Percentiles rank a stretch among this genome's conserved stretches.
Evolutionary conservation across 1,140 invertebrate species (phyloP).

Genomic region (Mya arenaria): DNA sequence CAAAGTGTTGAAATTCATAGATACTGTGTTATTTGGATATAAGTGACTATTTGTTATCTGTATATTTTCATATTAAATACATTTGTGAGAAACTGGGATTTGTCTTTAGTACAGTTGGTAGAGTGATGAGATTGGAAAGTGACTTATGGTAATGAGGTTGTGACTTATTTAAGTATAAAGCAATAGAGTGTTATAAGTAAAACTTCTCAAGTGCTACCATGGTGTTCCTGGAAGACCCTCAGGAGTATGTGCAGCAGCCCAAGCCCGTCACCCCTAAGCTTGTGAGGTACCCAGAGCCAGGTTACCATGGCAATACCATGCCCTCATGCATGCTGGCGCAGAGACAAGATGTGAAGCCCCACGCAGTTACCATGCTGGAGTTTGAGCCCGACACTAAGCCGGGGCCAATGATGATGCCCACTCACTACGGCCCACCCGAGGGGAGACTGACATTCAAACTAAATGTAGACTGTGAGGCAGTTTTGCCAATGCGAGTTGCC

Average conservation of each 20-base stretch:
- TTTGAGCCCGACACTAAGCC: constrained; percentile 33
- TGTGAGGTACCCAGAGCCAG: background rate
- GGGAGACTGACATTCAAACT: background rate
- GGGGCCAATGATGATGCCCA: background rate
- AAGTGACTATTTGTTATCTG: too few species aligned
- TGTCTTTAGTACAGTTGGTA: too few species aligned
- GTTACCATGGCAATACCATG: background rate
- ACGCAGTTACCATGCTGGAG: constrained; percentile 19
- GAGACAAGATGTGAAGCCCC: background rate
- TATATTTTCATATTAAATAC: too few species aligned
- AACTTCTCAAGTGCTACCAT: too few species aligned
- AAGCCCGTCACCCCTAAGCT: constrained; percentile 24
- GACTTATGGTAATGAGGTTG: too few species aligned
- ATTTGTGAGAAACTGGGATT: too few species aligned
- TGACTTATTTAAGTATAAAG: too few species aligned
- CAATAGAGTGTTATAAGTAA: too few species aligned
- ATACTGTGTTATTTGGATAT: too few species aligned
- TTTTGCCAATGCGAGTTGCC: background rate
- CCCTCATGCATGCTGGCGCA: constrained; percentile 25
- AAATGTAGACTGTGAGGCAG: too few species aligned
- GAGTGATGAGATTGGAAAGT: too few species aligned
- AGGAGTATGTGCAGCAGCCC: constrained; percentile 8
- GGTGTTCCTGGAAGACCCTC: constrained; percentile 44
- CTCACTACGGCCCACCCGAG: background rate
- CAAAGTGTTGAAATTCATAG: too few species aligned